Evolutionary conservation across 2,113 vertebrate species (phyloP).

Genomic region (Solea solea): DNA sequence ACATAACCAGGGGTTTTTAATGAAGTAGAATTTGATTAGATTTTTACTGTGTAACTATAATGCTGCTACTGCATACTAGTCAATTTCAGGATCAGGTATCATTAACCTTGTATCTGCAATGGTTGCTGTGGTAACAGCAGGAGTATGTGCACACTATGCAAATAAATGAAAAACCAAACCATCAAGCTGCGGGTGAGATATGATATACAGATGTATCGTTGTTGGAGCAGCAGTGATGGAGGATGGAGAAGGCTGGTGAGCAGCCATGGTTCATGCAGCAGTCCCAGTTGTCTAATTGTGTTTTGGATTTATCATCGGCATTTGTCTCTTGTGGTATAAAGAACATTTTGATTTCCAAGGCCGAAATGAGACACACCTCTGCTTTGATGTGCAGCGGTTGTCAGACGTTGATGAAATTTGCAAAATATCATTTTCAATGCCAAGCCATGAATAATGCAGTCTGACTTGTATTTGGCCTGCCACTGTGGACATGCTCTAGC

Average conservation of each 20-base stretch:
- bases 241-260: not conserved
- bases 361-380: not conserved
- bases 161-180: not conserved
- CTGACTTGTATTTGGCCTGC: not conserved
- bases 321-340: not conserved
- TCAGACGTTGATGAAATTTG: not conserved
- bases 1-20: too few relatives aligned
- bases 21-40: too few relatives aligned
- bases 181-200: constrained; percentile 8
- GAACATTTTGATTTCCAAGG: not conserved
- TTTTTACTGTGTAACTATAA: too few relatives aligned
- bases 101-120: constrained; percentile 14
- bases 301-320: not conserved
- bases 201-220: too few relatives aligned
- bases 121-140: constrained; percentile 25
- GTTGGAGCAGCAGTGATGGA: not conserved
- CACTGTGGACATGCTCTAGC: constrained; percentile 9
- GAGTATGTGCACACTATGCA: not conserved
- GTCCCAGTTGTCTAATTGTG: not conserved
- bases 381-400: not conserved
- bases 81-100: constrained; percentile 2
- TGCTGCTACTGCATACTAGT: constrained; percentile 1
- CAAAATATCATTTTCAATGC: not conserved
- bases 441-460: not conserved
- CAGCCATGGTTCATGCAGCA: constrained; percentile 10